Evolutionary conservation across 1,140 invertebrate genomes (phyloP), one percentile per base, ranked within the genome.

Genomic region (Drosophila pachea): DNA sequence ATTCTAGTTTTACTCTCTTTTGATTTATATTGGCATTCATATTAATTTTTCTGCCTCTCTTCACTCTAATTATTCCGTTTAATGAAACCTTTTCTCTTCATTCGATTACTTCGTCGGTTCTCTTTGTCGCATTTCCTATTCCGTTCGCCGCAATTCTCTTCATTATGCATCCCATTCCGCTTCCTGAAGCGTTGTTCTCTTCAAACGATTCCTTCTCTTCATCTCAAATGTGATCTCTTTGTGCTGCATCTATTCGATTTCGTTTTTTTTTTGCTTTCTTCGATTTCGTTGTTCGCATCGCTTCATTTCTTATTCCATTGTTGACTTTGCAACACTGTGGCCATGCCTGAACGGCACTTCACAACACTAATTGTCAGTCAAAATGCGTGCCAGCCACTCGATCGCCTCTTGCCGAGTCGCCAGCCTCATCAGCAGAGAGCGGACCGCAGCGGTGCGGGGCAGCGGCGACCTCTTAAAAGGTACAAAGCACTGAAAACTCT

Each of bases 401-500:
- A 54, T 38, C 11, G 7, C 2, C 55, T 42, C 55, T 60, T 48
- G 22, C 22, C 22, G 22, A 22, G 22, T 22, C 22, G 22, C 72
- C 78, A 83, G 82, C 74, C 74, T 77, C 74, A 82, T 78, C 74
- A 83, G 50, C 11, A 29, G 45, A 35, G 31, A 52, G 40, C 22
- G 16, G 52, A 55, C 35, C 12, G 40, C 31, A 55, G 16, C 9
- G 29, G 58, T 65, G 32, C 14, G 55, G 40, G 31, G 40, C 22
- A 33, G 36, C 45, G 42, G 33, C 49, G 22, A 22, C 22, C 22
- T 40, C 77, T 63, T 58, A 56, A 81, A 83, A 83, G 79, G 68
- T 73, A 83, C 40, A 58, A 75, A 63, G 72, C 75, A 83, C 86
- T 83, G 81, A 84, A 79, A 84, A 84, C 81, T 84, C 79, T 84